These are phyloP conservation scores for Caiman crocodilus DNA, from an alignment of 2,797 vertebrate genomes.

Conservation along the genomic window DNA sequence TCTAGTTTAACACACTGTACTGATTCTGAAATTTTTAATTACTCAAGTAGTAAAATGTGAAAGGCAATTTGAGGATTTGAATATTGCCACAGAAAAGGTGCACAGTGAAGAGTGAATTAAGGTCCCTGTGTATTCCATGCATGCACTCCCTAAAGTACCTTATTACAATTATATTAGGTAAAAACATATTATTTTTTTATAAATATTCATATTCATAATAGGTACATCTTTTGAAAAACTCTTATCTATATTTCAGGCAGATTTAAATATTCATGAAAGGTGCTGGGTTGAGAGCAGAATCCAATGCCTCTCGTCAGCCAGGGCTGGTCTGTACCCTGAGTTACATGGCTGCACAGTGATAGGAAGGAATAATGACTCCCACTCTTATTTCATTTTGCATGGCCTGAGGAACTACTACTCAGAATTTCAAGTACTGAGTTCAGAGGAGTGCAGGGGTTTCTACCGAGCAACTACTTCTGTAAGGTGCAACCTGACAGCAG, in stretches of 20 bases:
- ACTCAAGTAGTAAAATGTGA: neutral
- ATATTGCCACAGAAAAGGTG: neutral
- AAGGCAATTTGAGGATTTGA: neutral
- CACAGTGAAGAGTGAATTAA: neutral
- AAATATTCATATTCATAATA: neutral
- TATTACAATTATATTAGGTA: neutral
- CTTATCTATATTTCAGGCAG: neutral
- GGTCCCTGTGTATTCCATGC: neutral
- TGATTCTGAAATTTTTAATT: neutral
- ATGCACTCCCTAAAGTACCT: neutral
- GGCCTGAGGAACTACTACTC: neutral
- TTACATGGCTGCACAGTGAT: neutral
- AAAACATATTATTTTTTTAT: neutral
- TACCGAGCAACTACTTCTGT: neutral
- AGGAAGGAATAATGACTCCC: neutral
- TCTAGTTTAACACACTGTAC: neutral
- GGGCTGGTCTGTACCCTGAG: neutral
- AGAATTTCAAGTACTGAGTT: neutral
- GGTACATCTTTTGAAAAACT: neutral
- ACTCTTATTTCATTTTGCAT: neutral
- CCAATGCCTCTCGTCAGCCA: neutral
- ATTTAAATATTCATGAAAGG: conserved; percentile 2
- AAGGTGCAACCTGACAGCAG: neutral
- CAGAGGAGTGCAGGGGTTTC: neutral
- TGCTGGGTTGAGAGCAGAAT: neutral